Percentiles rank a stretch among this genome's conserved stretches.
phyloP scores from a whole-genome alignment of 2,888 invertebrate genomes.

The Phaonia tiefii region DNA sequence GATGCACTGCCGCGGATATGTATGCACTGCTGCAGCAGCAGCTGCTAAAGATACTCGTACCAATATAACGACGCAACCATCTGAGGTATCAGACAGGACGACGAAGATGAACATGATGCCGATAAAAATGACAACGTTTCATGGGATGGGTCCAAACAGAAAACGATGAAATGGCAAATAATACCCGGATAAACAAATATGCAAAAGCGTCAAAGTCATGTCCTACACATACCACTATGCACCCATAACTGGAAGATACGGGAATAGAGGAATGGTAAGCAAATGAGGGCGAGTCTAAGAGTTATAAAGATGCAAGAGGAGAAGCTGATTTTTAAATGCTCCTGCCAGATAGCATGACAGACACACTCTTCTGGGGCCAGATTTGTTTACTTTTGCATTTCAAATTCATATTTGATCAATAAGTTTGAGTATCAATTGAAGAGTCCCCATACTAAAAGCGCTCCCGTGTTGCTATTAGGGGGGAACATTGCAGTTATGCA shows the following conservation, averaged over 20 bases:
- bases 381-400: constrained; percentile 37
- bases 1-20: constrained; percentile 23
- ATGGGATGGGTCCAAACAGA: neutral
- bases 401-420: constrained; percentile 34
- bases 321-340: too few species aligned
- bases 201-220: constrained; percentile 23
- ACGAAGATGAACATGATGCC: neutral
- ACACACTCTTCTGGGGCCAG: constrained; percentile 8
- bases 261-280: too few species aligned
- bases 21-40: neutral
- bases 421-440: constrained; percentile 10
- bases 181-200: constrained; percentile 18
- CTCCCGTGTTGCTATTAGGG: too few species aligned
- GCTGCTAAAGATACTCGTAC: constrained; percentile 21
- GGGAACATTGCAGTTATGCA: too few species aligned
- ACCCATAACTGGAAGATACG: too few species aligned
- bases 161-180: constrained; percentile 37
- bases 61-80: neutral
- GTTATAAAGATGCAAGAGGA: too few species aligned
- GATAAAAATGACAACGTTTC: neutral
- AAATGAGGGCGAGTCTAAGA: too few species aligned
- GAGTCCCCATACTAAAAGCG: too few species aligned
- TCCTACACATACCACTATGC: neutral
- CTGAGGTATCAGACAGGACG: neutral
- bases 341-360: constrained; percentile 21